These are phyloP conservation scores for Bombus sibiricus DNA, from an alignment of 1,140 invertebrate species.

Conservation along the genomic window DNA sequence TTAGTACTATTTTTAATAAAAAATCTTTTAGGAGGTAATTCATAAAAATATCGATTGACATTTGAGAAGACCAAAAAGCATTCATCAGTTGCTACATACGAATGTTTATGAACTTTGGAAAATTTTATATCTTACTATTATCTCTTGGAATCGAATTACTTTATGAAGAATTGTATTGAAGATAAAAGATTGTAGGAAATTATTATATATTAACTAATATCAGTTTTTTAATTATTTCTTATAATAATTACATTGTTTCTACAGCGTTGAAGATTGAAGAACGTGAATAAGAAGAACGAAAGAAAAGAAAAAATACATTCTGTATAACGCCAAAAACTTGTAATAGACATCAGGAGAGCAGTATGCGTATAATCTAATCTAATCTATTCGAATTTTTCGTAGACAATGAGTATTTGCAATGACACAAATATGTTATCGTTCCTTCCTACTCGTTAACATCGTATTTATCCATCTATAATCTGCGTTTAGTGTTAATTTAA, in stretches of 20 bases:
- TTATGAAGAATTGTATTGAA: too few relatives aligned
- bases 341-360: not conserved
- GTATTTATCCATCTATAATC: not conserved
- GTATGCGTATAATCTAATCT: constrained; percentile 36
- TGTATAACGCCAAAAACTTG: not conserved
- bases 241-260: not conserved
- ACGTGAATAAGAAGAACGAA: not conserved
- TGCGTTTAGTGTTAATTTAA: not conserved
- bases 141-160: too few relatives aligned
- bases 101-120: too few relatives aligned
- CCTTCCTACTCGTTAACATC: not conserved
- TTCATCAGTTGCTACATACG: not conserved
- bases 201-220: too few relatives aligned
- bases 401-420: not conserved
- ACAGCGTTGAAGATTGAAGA: too few relatives aligned
- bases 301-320: not conserved
- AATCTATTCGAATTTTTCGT: constrained; percentile 31
- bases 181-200: too few relatives aligned
- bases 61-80: not conserved
- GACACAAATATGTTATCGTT: not conserved
- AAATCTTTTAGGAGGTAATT: too few relatives aligned
- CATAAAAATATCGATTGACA: too few relatives aligned
- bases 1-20: not conserved
- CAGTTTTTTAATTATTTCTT: not conserved
- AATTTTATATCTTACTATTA: too few relatives aligned